Base-by-base conservation (phyloP, 2,797 vertebrate species). In the Lycodopsis pacificus region DNA sequence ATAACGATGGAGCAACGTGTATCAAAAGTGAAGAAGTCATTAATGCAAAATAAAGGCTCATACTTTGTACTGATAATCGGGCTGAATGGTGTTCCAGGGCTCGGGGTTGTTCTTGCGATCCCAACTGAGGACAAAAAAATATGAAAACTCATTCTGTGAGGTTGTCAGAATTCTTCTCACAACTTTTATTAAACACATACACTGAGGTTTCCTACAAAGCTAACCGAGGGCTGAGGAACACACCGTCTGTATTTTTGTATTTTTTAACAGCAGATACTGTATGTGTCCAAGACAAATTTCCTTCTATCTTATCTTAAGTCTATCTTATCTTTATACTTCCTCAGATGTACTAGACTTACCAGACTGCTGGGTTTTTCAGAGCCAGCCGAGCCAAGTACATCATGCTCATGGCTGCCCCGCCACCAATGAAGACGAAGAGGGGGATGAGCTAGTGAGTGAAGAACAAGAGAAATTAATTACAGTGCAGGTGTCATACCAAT, bases 91-190 rank as follows among this genome's bases (percentile, higher is more conserved):
- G 92, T 97, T 98, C 97, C 96, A 99, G 56, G 97, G 97, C 79
- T 99, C 97, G 1, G 97, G 97, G 89, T 99, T 99, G 92, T 97
- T 97, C 73, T 95, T 97, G 68, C 67, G 97, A 90, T 99, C 97
- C 98, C 97, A 99, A 82, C 98, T 99, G 84, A 75, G 59, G 34
- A 58, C 2, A 78, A 62, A 4, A 93, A 9, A 70, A 56, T 3
- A 27, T 19, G 5, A 63, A 42, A 82, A 62, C 6, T 56, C 7
- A 12, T 49, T 30, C 65, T 3, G 34, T 4, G 3, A 54, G 1
- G 5, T 36, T 3, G 40, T 38, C 49, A 13, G 17, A 5, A 5
- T 34, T 64, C 4, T 30, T 17, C 19, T 32, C 4, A 14, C 3
- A 62, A 22, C 4, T 67, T 5, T 15, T 20, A 40, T 15, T 20